A percentile compares a stretch with the other conserved stretches of the same genome.
Conservation (phyloP, 2,797 vertebrate species). For the Cyclopterus lumpus region DNA sequence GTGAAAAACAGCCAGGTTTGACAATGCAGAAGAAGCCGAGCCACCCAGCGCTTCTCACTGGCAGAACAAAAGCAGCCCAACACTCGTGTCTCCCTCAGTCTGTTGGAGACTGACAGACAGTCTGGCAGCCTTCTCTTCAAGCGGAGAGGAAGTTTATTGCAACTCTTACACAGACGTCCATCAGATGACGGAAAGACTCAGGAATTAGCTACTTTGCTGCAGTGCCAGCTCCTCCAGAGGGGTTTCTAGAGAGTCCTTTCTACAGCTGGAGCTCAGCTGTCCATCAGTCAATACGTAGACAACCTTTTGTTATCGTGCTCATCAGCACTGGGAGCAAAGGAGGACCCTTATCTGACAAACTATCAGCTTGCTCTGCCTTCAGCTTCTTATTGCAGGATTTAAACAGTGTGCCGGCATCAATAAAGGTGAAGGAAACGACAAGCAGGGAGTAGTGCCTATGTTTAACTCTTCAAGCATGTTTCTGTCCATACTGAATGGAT, state of each 20-base stretch:
- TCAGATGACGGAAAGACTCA: constrained; percentile 5
- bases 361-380: not conserved
- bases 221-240: not conserved
- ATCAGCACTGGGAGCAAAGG: constrained; percentile 7
- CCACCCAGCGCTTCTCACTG: constrained; percentile 15
- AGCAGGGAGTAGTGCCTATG: not conserved
- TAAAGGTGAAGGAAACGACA: not conserved
- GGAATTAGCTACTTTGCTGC: constrained; percentile 42
- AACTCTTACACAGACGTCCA: constrained; percentile 19
- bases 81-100: constrained; percentile 17
- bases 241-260: constrained; percentile 14
- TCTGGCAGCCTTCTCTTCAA: constrained; percentile 14
- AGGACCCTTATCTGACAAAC: constrained; percentile 20
- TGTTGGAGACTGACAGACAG: constrained; percentile 29
- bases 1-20: constrained; percentile 46
- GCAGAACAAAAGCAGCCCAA: constrained; percentile 32
- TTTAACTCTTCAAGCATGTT: not conserved
- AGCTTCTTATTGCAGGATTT: constrained; percentile 7
- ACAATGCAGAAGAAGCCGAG: constrained; percentile 45
- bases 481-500: not conserved
- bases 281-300: constrained; percentile 45
- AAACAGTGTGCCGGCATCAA: not conserved
- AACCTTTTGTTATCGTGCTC: constrained; percentile 18
- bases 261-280: constrained; percentile 45
- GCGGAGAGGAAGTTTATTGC: constrained; percentile 43